Evolutionary conservation across 2,888 invertebrate genomes (phyloP).

Genomic region (Craniophora ligustri): DNA sequence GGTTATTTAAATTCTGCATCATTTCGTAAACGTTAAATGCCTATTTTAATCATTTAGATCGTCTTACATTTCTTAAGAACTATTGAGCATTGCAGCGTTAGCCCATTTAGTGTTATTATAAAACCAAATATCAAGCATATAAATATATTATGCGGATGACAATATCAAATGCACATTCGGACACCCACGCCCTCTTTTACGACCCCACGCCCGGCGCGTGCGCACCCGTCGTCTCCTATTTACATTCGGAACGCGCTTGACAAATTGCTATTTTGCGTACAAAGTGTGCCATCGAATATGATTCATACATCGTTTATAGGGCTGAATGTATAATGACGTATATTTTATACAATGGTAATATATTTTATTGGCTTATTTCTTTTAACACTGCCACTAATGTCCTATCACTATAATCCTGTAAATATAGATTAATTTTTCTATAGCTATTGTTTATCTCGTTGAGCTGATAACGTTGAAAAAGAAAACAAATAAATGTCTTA

Average conservation of each 20-base stretch:
- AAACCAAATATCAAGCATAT: slow-evolving; percentile 26
- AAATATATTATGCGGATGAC: slow-evolving; percentile 31
- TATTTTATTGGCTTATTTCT: too few relatives aligned
- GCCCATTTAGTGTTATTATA: background rate
- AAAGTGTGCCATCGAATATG: slow-evolving; percentile 17
- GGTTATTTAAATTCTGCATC: too few relatives aligned
- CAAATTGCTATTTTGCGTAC: slow-evolving; percentile 34
- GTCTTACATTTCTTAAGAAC: too few relatives aligned
- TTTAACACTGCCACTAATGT: too few relatives aligned
- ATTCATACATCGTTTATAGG: slow-evolving; percentile 18
- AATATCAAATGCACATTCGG: slow-evolving; percentile 42
- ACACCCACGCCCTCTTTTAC: slow-evolving; percentile 32
- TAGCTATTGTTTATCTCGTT: too few relatives aligned
- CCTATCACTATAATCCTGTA: too few relatives aligned
- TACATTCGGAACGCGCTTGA: slow-evolving; percentile 31
- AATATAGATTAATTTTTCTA: too few relatives aligned
- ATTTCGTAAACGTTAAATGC: too few relatives aligned
- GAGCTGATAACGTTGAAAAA: too few relatives aligned
- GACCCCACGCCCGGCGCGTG: slow-evolving; percentile 40
- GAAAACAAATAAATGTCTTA: too few relatives aligned
- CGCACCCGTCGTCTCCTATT: slow-evolving; percentile 44
- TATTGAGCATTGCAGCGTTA: background rate
- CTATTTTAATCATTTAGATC: too few relatives aligned
- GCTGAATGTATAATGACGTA: slow-evolving; percentile 6
- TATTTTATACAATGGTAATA: too few relatives aligned